Conservation (phyloP, 2,113 vertebrate genomes). For the Eclectus roratus region DNA sequence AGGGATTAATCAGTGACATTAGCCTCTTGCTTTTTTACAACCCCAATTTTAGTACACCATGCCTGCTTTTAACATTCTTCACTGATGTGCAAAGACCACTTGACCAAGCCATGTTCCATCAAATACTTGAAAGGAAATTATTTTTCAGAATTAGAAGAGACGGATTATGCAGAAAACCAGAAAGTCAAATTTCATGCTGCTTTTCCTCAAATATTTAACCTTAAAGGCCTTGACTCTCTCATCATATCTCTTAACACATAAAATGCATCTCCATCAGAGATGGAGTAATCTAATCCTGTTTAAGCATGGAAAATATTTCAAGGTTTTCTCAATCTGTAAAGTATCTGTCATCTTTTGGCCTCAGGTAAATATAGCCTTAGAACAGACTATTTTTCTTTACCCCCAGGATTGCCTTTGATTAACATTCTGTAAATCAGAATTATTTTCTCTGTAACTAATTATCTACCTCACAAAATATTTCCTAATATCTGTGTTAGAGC, state of each 20-base stretch:
- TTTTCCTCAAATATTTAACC: neutral
- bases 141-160: neutral
- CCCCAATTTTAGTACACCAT: neutral
- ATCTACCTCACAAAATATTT: neutral
- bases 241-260: neutral
- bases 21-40: neutral
- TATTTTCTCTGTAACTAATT: neutral
- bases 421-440: neutral
- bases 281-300: neutral
- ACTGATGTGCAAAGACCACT: neutral
- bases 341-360: neutral
- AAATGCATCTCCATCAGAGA: neutral
- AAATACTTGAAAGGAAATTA: neutral
- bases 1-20: neutral
- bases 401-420: neutral
- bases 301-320: neutral
- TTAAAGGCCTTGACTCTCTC: neutral
- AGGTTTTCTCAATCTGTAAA: neutral
- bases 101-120: neutral
- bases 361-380: neutral
- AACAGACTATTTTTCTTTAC: neutral
- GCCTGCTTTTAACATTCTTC: neutral
- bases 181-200: neutral
- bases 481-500: neutral
- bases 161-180: neutral